Percentiles rank a stretch among this genome's conserved stretches.
phyloP scores from a whole-genome alignment of 1,140 invertebrate species.

The Musca domestica region DNA sequence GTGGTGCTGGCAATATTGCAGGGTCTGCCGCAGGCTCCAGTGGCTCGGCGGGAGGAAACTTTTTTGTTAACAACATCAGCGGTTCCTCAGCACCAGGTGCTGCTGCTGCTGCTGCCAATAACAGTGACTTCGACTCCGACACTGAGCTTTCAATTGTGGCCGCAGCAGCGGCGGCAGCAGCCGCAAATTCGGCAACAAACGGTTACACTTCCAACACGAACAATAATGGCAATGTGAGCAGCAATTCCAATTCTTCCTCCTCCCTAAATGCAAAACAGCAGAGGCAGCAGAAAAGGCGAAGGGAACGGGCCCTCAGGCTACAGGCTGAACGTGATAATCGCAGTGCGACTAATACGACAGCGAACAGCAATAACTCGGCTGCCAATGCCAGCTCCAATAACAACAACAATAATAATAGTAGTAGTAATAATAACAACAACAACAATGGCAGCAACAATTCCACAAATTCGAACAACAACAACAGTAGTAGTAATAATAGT shows the following conservation, averaged over 20 bases:
- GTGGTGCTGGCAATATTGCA: too few species aligned
- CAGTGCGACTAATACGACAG: conserved; percentile 30
- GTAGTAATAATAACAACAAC: background rate
- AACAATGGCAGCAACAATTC: conserved; percentile 31
- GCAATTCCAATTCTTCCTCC: conserved; percentile 25
- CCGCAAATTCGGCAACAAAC: conserved; percentile 30
- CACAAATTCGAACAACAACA: conserved; percentile 27
- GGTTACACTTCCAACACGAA: conserved; percentile 20
- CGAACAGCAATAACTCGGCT: conserved; percentile 29
- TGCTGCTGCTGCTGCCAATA: conserved; percentile 27
- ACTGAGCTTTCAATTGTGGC: conserved; percentile 48
- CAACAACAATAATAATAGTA: background rate
- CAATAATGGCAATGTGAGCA: conserved; percentile 34
- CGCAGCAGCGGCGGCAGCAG: conserved; percentile 31
- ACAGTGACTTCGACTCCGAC: conserved; percentile 49
- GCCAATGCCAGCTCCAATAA: conserved; percentile 3
- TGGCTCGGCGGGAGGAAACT: background rate
- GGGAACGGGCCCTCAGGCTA: conserved; percentile 82
- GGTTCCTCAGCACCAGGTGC: background rate
- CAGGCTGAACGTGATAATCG: conserved; percentile 67
- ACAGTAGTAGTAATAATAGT: conserved; percentile 36
- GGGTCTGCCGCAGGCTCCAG: background rate
- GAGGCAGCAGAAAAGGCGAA: conserved; percentile 77
- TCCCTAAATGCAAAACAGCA: conserved; percentile 61
- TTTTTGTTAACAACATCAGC: conserved; percentile 20